phyloP scores from a whole-genome alignment of 1,140 invertebrate species.

The Lutraria rhynchaena region DNA sequence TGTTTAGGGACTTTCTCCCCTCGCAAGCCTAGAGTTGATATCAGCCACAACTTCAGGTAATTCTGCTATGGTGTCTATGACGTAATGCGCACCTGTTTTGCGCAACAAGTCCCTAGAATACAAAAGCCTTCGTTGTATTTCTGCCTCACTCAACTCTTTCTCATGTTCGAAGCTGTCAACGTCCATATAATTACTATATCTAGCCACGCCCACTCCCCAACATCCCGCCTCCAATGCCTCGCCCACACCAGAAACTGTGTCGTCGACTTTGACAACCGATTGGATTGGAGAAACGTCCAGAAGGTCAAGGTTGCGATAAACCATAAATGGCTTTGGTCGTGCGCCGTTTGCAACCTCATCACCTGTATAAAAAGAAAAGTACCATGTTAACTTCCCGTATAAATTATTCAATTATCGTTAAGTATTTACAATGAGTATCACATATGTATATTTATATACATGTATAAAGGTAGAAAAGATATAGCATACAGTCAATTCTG shows the following conservation, averaged over 20 bases:
- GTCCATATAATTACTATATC: conserved; percentile 82
- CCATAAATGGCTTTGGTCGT: conserved; percentile 82
- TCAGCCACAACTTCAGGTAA: conserved; percentile 80
- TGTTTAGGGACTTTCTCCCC: conserved; percentile 80
- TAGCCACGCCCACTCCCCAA: conserved; percentile 82
- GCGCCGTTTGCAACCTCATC: conserved; percentile 81
- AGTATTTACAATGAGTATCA: no score
- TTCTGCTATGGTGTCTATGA: conserved; percentile 80
- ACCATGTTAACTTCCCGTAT: no score
- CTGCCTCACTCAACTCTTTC: conserved; percentile 70
- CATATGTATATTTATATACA: no score
- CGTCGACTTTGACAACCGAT: conserved; percentile 82
- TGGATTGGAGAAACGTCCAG: conserved; percentile 80
- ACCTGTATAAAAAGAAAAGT: conserved; percentile 45
- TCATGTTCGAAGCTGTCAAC: conserved; percentile 79
- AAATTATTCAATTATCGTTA: no score
- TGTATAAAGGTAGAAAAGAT: no score
- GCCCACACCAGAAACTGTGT: conserved; percentile 80
- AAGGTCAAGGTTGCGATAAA: conserved; percentile 81
- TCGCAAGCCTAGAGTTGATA: conserved; percentile 79
- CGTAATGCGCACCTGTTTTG: conserved; percentile 81
- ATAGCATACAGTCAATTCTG: neutral
- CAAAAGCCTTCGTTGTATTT: conserved; percentile 71
- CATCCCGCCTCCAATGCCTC: conserved; percentile 82
- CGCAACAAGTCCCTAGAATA: conserved; percentile 77